Base-by-base conservation (phyloP, 2,113 vertebrate genomes). In the Amphiprion ocellaris region DNA sequence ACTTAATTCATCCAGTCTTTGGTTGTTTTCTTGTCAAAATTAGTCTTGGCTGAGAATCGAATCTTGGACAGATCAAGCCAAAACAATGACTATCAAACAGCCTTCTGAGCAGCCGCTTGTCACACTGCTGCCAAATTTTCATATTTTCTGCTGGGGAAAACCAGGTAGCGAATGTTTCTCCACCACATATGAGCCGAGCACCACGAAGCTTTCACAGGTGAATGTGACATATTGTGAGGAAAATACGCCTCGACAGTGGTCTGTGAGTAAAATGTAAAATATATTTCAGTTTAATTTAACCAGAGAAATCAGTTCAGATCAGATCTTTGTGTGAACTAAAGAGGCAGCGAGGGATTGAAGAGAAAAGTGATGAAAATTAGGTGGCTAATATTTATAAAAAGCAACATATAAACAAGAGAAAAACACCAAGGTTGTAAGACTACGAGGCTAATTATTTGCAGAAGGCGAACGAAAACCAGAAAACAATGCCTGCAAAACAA, bases 11-110 rank as follows among this genome's bases (percentile, higher is more conserved):
- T 79, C 62, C 52, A 68, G 33, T 67, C 14, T 50, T 78, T 66
- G 26, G 33, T 39, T 72, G 72, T 73, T 63, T 33, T 15, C 54
- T 62, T 83, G 49, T 70, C 44, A 69, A 56, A 70, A 44, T 66
- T 59, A 16, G 14, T 72, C 69, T 85, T 77, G 72, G 75, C 70
- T 12, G 65, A 19, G 10, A 6, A 10, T 74, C 49, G 74, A 55
- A 77, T 79, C 54, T 37, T 67, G 37, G 10, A 53, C 59, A 46
- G 79, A 71, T 69, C 56, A 52, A 62, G 66, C 46, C 62, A 61
- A 77, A 88, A 74, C 69, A 82, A 52, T 70, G 63, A 75, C 55
- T 53, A 21, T 60, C 65, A 70, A 52, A 47, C 80, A 39, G 46
- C 61, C 53, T 53, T 70, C 33, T 58, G 46, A 54, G 14, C 37